Evolutionary conservation across 2,888 invertebrate species (phyloP).

Genomic region (Lutraria lutraria): DNA sequence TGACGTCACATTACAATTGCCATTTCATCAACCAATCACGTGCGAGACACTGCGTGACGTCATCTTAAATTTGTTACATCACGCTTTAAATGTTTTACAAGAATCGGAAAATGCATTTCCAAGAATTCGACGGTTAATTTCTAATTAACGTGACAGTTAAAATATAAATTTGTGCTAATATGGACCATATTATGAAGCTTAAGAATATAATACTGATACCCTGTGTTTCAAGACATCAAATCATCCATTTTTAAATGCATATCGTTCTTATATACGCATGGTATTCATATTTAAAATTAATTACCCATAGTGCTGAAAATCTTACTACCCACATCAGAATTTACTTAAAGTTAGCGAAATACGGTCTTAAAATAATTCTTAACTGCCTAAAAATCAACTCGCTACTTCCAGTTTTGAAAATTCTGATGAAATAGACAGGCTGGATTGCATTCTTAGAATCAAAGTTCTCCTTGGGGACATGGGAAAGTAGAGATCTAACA

Average conservation of each 20-base stretch:
- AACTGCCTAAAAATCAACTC: no score
- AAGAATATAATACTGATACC: background rate
- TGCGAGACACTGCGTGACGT: slow-evolving; percentile 29
- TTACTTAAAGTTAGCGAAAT: no score
- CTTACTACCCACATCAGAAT: no score
- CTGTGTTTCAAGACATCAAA: background rate
- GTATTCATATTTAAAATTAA: background rate
- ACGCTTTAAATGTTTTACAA: background rate
- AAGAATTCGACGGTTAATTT: background rate
- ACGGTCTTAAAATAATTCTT: no score
- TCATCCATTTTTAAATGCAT: background rate
- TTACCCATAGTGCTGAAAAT: background rate
- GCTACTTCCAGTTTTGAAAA: no score
- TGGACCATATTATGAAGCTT: background rate
- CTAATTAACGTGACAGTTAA: background rate
- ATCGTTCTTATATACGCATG: background rate
- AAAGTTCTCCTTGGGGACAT: no score
- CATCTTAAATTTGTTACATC: slow-evolving; percentile 3
- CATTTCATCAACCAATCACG: slow-evolving; percentile 6
- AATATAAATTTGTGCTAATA: background rate
- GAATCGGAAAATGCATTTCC: background rate
- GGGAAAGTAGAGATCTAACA: no score
- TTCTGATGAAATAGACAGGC: no score
- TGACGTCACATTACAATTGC: background rate
- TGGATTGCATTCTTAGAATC: no score